Evolutionary conservation across 2,797 vertebrate genomes (phyloP).

Genomic region (Columba guinea): DNA sequence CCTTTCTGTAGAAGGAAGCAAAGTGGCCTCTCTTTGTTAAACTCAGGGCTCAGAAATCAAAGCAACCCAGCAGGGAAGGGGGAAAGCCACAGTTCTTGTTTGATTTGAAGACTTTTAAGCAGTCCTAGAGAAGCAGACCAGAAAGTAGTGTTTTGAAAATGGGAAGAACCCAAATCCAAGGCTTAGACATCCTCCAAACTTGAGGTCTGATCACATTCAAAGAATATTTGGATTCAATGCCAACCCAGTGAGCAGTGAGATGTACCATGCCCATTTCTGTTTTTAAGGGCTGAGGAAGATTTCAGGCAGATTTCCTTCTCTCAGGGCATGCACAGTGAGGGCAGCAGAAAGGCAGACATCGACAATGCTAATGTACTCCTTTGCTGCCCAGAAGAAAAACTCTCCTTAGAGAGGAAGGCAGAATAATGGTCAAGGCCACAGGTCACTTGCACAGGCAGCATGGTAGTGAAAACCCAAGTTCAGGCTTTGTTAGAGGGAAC

Average conservation of each 20-base stretch:
- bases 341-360: neutral
- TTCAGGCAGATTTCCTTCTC: neutral
- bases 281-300: neutral
- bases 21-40: neutral
- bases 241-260: neutral
- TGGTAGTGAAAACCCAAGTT: neutral
- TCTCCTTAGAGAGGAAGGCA: neutral
- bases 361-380: neutral
- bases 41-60: neutral
- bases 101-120: neutral
- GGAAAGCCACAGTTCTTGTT: neutral
- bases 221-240: neutral
- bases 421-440: neutral
- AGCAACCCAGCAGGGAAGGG: neutral
- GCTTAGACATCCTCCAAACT: neutral
- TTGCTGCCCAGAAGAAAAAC: neutral
- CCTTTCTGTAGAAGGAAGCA: neutral
- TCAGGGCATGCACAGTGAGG: neutral
- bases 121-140: neutral
- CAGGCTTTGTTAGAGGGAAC: neutral
- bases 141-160: neutral
- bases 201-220: neutral
- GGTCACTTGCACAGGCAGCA: neutral
- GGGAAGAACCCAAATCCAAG: neutral
- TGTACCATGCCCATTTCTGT: neutral